Evolutionary conservation across 2,113 vertebrate genomes (phyloP).

Genomic region (Ceyx cyanopectus): DNA sequence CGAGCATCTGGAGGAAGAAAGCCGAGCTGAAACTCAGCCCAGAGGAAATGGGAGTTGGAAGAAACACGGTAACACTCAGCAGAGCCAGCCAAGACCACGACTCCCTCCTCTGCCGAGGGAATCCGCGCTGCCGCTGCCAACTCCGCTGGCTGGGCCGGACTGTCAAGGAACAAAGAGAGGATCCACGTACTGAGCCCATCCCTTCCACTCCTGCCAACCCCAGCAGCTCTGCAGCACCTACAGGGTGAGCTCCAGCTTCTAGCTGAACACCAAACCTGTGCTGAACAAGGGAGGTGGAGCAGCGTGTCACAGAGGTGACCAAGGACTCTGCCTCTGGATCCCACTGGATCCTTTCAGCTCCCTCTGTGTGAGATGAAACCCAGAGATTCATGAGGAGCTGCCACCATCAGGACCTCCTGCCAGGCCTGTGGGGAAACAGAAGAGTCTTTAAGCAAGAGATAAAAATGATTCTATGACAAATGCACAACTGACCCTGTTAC

Average conservation of each 20-base stretch:
- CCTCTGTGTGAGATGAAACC: fast-evolving
- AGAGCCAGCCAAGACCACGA: constrained; percentile 5
- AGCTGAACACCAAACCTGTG: neutral
- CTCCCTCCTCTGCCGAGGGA: neutral
- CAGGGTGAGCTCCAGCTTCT: neutral
- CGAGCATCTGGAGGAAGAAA: constrained; percentile 1
- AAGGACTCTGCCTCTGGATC: neutral
- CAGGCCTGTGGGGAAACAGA: neutral
- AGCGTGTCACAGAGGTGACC: neutral
- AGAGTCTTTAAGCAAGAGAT: neutral
- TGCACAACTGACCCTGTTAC: fast-evolving
- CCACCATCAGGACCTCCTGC: neutral
- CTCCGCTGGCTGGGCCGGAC: neutral
- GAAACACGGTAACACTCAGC: neutral
- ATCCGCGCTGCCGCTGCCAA: neutral
- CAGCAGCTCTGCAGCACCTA: neutral
- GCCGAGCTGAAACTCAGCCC: constrained; percentile 32
- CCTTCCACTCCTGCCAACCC: neutral
- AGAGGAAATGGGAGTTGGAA: constrained; percentile 19
- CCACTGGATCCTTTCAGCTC: neutral
- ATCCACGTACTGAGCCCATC: neutral
- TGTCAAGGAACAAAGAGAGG: neutral
- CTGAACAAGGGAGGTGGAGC: neutral
- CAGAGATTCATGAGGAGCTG: fast-evolving
- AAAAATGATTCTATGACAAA: neutral